Evolutionary conservation across 64 coral and sea anemone genomes (phyloP).

Genomic region (Orbicella faveolata): DNA sequence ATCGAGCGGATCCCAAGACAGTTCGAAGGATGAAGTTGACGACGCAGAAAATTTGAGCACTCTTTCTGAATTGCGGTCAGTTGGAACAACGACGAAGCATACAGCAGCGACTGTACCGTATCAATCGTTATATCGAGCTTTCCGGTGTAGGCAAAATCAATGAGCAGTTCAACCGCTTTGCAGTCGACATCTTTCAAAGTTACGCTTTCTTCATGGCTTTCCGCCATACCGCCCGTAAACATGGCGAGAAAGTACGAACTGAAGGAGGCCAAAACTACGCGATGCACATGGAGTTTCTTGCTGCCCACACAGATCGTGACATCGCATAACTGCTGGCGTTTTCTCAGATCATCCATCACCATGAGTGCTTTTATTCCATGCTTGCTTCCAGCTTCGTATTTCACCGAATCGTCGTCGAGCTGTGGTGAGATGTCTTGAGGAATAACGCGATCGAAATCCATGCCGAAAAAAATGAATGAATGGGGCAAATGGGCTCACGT

Average conservation of each 20-base stretch:
- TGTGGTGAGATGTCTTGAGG: slow-evolving; percentile 41
- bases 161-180: slow-evolving; percentile 56
- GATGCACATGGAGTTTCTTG: slow-evolving; percentile 63
- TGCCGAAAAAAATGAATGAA: background rate
- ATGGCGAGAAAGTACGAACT: slow-evolving; percentile 89
- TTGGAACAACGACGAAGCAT: slow-evolving; percentile 78
- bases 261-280: slow-evolving; percentile 78
- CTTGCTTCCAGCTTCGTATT: slow-evolving; percentile 84
- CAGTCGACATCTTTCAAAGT: slow-evolving; percentile 79
- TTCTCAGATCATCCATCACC: slow-evolving; percentile 91
- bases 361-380: slow-evolving; percentile 91
- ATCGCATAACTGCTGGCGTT: slow-evolving; percentile 74
- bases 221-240: slow-evolving; percentile 83
- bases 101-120: slow-evolving; percentile 74
- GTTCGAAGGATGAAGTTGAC: slow-evolving; percentile 86
- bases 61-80: slow-evolving; percentile 82
- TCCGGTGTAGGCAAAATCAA: slow-evolving; percentile 90
- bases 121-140: slow-evolving; percentile 85
- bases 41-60: slow-evolving; percentile 77
- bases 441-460: slow-evolving; percentile 80
- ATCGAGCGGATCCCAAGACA: slow-evolving; percentile 84
- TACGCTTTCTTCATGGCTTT: slow-evolving; percentile 68
- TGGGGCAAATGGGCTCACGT: background rate
- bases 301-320: slow-evolving; percentile 73
- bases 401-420: slow-evolving; percentile 64